Evolutionary conservation across 2,113 vertebrate species (phyloP), one percentile per base, ranked within the genome.

Genomic region (Orthonyx spaldingii): DNA sequence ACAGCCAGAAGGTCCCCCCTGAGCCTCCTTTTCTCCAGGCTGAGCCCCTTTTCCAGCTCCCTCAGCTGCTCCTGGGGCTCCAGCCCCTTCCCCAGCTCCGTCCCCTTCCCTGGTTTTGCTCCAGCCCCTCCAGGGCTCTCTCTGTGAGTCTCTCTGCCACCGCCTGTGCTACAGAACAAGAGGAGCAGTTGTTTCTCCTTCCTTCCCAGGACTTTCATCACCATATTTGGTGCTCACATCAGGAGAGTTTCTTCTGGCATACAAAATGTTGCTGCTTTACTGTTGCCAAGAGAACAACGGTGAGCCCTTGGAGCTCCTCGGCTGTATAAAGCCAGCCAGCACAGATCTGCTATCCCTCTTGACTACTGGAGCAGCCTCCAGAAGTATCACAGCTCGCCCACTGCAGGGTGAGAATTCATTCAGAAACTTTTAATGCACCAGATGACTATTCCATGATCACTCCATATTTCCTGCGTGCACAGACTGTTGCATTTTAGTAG

Each of bases 391-490:
- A 11, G 64, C 59, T 60, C 16, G 0, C 76, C 56, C 17, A 0
- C 50, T 1, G 4, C 6, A 0, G 19, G n/a, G 1, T 1, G 5
- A 0, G 0, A 7, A 10, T 2, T 4, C 52, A 23, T 49, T 65
- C 74, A 44, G 24, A 7, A 30, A 5, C 28, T 6, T 6, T 2
- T 5, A 3, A 10, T 2, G 11, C 44, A 6, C 7, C 35, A 7
- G 26, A 2, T 19, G 33, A 3, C 26, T 24, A 0, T 7, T 23
- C 0, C 2, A 0, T 3, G 19, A 2, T 2, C 5, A 0, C 6
- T 3, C 27, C 23, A 0, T 3, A 1, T 7, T 17, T 16, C 15
- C 30, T 7, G 19, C 3, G 1, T 0, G 0, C 14, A 4, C 18
- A 5, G 39, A 11, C 23, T 5, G 0, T 1, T 1, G 30, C 1